Evolutionary conservation across 2,113 vertebrate species (phyloP), one percentile per base, ranked within the genome.

Genomic region (Aldabrachelys gigantea): DNA sequence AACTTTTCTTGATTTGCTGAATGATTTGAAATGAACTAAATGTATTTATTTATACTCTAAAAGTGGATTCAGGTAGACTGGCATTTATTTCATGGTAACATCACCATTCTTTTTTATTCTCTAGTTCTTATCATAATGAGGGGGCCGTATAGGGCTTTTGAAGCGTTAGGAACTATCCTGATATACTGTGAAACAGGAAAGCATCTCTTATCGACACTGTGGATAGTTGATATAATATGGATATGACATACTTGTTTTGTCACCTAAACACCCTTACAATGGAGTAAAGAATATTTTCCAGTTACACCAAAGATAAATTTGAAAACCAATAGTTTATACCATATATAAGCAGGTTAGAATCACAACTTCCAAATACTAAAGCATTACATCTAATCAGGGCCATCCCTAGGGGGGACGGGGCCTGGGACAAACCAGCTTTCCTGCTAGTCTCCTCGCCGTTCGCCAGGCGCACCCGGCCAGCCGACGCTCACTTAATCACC

Each of bases 311-410:
- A 89, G 69, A 62, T 80, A 94, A 78, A 78, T n/a, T 85, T 24
- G 19, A 8, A 38, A 91, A 52, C 9, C 21, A 72, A 7, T 44
- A 47, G 85, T 85, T 84, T 3, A 44, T 92, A 49, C 80, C 82
- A 56, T 47, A 24, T 57, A 29, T 80, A 57, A 91, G 13, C 31
- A 82, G 29, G 11, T 92, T 86, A 89, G 25, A 84, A n/a, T 80
- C 87, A 54, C 10, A 89, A 2, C 94, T 96, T 96, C 87, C 85
- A 90, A 78, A 91, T 57, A 17, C 31, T 72, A 84, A 84, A 90
- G 24, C 49, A 76, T 88, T 62, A 49, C 35, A 56, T 54, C 6
- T 47, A 38, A 10, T 53, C 52, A 19, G 52, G 52, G 52, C 17
- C 6, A 2, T 53, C 17, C 52, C 52, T 53, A 53, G 17, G 52